phyloP scores from a whole-genome alignment of 2,113 vertebrate species.

The Gymnorhina tibicen region DNA sequence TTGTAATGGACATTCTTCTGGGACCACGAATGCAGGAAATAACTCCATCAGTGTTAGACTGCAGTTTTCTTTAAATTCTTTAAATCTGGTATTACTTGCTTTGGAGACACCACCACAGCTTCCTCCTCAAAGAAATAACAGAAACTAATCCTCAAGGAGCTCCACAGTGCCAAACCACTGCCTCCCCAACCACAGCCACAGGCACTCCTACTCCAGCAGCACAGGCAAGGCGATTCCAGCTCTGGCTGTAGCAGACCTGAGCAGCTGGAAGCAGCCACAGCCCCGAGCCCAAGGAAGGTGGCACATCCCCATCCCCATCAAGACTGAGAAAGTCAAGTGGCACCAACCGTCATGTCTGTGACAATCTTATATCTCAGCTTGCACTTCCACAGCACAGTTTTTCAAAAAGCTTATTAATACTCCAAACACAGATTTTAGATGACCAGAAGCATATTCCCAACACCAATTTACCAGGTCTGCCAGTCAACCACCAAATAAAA shows the following conservation, averaged over 20 bases:
- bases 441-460: neutral
- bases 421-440: neutral
- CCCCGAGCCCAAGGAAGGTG: too few species aligned
- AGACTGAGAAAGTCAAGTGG: neutral
- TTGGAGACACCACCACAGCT: neutral
- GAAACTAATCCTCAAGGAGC: neutral
- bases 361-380: neutral
- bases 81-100: neutral
- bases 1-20: neutral
- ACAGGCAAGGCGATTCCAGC: accelerated
- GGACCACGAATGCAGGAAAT: neutral
- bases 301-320: neutral
- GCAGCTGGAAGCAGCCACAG: neutral
- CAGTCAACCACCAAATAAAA: neutral
- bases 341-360: neutral
- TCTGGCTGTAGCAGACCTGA: neutral
- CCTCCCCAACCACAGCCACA: accelerated
- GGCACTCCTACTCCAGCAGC: accelerated
- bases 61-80: neutral
- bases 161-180: neutral
- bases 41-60: neutral
- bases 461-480: too few species aligned
- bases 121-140: neutral
- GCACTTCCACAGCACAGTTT: neutral
- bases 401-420: neutral